phyloP scores from a whole-genome alignment of 2,113 vertebrate genomes.

The Acanthisitta chloris region DNA sequence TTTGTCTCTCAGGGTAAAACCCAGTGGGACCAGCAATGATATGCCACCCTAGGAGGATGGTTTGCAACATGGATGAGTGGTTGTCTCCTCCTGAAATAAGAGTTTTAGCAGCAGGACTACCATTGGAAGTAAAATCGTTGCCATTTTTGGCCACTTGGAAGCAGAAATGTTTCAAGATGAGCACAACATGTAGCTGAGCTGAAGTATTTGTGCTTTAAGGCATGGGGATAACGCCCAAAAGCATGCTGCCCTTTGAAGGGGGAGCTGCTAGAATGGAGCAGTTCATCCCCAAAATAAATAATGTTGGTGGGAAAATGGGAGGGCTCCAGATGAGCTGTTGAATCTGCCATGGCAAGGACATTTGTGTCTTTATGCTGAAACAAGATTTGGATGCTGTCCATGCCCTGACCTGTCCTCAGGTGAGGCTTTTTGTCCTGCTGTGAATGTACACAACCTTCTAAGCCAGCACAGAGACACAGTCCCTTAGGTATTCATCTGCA shows the following conservation, averaged over 20 bases:
- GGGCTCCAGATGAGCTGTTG: background rate
- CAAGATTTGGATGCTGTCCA: background rate
- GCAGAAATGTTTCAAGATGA: background rate
- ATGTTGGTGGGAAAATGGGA: background rate
- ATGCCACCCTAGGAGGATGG: background rate
- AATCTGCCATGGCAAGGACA: background rate
- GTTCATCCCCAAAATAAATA: background rate
- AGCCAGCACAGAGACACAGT: background rate
- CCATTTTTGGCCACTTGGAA: background rate
- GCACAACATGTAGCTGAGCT: background rate
- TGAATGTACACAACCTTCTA: no score
- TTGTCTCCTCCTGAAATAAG: background rate
- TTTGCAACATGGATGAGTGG: background rate
- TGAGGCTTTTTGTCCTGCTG: background rate
- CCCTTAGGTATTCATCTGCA: background rate
- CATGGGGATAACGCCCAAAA: fast-evolving
- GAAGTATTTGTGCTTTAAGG: background rate
- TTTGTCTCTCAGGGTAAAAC: background rate
- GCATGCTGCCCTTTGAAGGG: fast-evolving
- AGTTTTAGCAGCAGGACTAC: background rate
- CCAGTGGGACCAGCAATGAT: background rate
- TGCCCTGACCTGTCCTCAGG: background rate
- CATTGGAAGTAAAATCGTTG: background rate
- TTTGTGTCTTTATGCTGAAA: background rate
- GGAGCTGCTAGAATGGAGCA: background rate